Conservation (phyloP, 2,797 vertebrate species). For the Mergus octosetaceus region DNA sequence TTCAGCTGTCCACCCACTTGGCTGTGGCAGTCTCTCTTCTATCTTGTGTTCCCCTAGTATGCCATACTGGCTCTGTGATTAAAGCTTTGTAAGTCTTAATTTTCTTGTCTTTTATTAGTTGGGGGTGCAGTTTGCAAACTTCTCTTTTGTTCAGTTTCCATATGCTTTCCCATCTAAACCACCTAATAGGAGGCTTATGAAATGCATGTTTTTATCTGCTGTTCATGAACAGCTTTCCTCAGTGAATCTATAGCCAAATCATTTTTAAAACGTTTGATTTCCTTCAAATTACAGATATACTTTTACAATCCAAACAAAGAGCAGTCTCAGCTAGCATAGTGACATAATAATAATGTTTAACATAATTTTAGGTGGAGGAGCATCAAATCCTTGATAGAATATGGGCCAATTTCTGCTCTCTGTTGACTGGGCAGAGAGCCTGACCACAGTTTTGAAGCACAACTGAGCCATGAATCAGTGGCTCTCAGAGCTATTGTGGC, state of each 20-base stretch:
- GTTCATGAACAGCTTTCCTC: background rate
- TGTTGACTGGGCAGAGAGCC: background rate
- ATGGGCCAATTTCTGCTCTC: background rate
- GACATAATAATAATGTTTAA: conserved; percentile 45
- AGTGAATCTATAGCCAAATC: background rate
- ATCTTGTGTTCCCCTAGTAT: background rate
- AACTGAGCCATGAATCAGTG: conserved; percentile 11
- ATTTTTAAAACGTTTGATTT: conserved; percentile 31
- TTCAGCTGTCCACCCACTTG: background rate
- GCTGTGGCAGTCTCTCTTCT: background rate
- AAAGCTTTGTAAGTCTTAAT: background rate
- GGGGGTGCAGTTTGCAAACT: background rate
- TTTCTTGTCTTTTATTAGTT: conserved; percentile 17
- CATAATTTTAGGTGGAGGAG: conserved; percentile 21
- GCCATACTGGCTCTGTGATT: background rate
- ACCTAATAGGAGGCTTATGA: conserved; percentile 9
- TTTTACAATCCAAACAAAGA: conserved; percentile 21
- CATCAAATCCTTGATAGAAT: background rate
- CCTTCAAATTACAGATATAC: conserved; percentile 26
- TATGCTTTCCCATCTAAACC: background rate
- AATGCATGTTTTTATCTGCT: conserved; percentile 20
- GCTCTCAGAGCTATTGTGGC: conserved; percentile 8
- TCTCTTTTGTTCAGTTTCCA: conserved; percentile 5
- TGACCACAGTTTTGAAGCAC: conserved; percentile 21
- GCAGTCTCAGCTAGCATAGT: background rate